Evolutionary conservation across 2,113 vertebrate species (phyloP).

Genomic region (Ophthalmolycus amberensis): DNA sequence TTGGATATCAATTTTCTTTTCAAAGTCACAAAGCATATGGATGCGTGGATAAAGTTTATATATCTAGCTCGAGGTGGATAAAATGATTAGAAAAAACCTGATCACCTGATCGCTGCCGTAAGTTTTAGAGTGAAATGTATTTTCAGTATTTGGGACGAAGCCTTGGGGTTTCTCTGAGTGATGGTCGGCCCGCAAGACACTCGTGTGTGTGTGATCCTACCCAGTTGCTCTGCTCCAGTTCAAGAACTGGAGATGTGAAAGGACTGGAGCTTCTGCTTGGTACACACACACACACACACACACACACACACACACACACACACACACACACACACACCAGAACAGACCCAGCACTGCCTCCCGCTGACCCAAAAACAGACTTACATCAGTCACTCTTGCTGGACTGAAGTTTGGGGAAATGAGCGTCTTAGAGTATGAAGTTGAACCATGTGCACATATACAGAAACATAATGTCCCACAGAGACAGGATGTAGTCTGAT

Average conservation of each 20-base stretch:
- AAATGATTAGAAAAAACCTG: not conserved
- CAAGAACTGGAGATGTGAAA: conserved; percentile 39
- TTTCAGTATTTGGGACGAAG: conserved; percentile 45
- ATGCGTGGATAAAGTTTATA: not conserved
- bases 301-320: not conserved
- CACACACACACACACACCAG: conserved; percentile 14
- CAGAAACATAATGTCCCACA: not conserved
- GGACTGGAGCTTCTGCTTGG: conserved; percentile 35
- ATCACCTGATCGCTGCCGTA: not conserved
- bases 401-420: conserved; percentile 4
- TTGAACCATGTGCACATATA: not conserved
- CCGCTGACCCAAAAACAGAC: conserved; percentile 55
- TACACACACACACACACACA: not conserved
- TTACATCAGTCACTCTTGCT: conserved; percentile 15
- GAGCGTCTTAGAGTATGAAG: conserved; percentile 12
- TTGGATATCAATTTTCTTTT: not conserved
- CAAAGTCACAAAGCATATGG: not conserved
- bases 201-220: conserved; percentile 29
- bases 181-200: not conserved
- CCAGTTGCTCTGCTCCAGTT: conserved; percentile 61
- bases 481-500: not conserved
- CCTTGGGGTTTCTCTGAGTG: conserved; percentile 40
- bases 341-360: conserved; percentile 26
- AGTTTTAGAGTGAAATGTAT: conserved; percentile 26
- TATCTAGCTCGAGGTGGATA: not conserved